phyloP scores from a whole-genome alignment of 2,797 vertebrate species.

The Tokudaia muenninki region DNA sequence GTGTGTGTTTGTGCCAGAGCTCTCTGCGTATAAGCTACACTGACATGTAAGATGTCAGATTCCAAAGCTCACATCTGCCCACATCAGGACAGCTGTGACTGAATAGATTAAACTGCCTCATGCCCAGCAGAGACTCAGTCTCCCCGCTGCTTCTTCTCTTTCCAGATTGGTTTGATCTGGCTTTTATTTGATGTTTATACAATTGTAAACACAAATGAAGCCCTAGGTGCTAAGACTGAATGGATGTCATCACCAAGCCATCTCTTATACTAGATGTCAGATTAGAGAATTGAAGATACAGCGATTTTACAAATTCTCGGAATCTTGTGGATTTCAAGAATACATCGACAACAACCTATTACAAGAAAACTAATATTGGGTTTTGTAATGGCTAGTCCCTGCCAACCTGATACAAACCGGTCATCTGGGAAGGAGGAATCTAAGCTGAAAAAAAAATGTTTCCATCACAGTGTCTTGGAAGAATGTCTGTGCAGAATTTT shows the following conservation, averaged over 20 bases:
- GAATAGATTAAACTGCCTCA: not conserved
- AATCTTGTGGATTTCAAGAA: not conserved
- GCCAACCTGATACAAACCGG: not conserved
- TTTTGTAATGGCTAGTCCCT: too few relatives aligned
- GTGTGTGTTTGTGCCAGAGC: not conserved
- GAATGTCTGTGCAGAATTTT: not conserved
- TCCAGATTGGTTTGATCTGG: constrained; percentile 3
- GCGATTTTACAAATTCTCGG: not conserved
- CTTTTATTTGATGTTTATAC: constrained; percentile 19
- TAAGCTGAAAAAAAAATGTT: not conserved
- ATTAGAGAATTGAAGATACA: not conserved
- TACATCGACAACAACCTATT: not conserved
- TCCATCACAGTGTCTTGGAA: not conserved
- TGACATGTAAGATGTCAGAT: not conserved
- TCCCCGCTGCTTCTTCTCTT: not conserved
- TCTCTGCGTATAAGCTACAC: not conserved
- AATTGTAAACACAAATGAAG: not conserved
- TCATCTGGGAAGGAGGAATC: not conserved
- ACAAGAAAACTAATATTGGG: not conserved
- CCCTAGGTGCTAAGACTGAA: not conserved
- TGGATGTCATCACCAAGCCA: not conserved
- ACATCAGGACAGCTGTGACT: not conserved
- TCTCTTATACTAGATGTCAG: not conserved
- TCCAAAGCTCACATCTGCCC: not conserved
- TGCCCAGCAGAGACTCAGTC: not conserved